Base-by-base conservation (phyloP, 2,888 invertebrate species). In the Ornithoptera priamus region DNA sequence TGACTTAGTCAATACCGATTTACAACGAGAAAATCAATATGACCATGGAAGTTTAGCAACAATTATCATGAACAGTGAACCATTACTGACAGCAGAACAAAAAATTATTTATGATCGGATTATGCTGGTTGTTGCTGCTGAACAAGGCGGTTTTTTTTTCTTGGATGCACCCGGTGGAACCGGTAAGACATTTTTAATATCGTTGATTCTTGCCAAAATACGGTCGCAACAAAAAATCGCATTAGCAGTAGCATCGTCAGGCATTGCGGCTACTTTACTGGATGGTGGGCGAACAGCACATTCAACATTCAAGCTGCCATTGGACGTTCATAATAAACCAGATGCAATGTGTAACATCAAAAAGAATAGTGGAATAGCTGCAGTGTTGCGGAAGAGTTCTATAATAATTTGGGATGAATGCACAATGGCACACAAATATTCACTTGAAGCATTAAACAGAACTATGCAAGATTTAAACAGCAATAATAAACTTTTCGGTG, bases 1-100 rank as follows among this genome's bases (percentile, higher is more conserved):
- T 36, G 74, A 77, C 61, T 72, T 72, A 58, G 58, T 58, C 22
- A 58, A 58, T 20, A 58, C 20, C 22, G 58, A 58, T 58, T 70
- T 76, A 24, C 71, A 76, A 71, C 72, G 77, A 72, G 79, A 79
- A 77, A 75, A 72, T 62, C 73, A 77, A 53, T 78, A 74, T 66
- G 64, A 65, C 69, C 64, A 67, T 72, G 66, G 57, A 64, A 71
- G 24, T 62, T 69, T 73, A 66, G 73, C 74, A 22, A 64, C 73
- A 20, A 71, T 72, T 71, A 62, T 72, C 58, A 63, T 24, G 22
- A 62, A 62, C 70, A 72, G 56, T 74, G 73, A 67, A n/a, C 72
- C 70, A 17, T 30, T 60, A 60, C 36, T 60, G 36, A 60, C 18
- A 63, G 56, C 56, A 56, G 56, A 56, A 56, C 56, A 56, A 56